Percentiles rank a stretch among this genome's conserved stretches.
Conservation (phyloP, 2,797 vertebrate species). For the Melanogrammus aeglefinus region DNA sequence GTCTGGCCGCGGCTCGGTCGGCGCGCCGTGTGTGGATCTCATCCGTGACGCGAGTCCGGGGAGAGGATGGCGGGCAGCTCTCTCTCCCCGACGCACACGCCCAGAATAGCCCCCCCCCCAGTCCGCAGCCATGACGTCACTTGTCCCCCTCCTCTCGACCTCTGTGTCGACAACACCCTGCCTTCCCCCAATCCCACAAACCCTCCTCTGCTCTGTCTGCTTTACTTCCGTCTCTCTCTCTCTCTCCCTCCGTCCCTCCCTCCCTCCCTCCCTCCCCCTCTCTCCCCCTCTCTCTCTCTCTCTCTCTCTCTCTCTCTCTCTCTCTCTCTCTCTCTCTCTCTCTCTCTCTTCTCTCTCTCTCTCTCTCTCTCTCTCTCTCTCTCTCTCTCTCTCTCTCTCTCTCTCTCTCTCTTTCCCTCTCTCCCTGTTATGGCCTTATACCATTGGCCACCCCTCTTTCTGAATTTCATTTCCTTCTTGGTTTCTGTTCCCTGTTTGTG, state of each 20-base stretch:
- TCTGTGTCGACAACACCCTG: not conserved
- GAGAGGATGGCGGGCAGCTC: conserved; percentile 35
- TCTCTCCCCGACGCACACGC: conserved; percentile 51
- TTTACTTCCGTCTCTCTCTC: not conserved
- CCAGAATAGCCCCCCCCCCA: conserved; percentile 65
- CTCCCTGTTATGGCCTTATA: not conserved
- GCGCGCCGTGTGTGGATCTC: conserved; percentile 54
- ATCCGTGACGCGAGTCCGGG: conserved; percentile 61
- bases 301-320: conserved; percentile 20
- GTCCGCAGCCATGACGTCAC: conserved; percentile 58
- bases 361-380: conserved; percentile 12
- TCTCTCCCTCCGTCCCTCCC: conserved; percentile 6
- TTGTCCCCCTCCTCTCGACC: conserved; percentile 44
- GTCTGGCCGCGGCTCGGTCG: conserved; percentile 34
- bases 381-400: conserved; percentile 13
- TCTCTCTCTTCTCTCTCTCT: conserved; percentile 8
- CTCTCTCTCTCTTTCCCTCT: conserved; percentile 16
- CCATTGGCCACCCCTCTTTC: too few relatives aligned
- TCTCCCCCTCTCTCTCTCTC: not conserved
- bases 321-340: not conserved
- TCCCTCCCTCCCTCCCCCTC: conserved; percentile 13
- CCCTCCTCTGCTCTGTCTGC: not conserved
- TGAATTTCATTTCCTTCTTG: not conserved
- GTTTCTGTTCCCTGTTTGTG: conserved; percentile 25
- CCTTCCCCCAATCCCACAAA: conserved; percentile 5